A percentile compares a stretch with the other conserved stretches of the same genome.
phyloP scores from a whole-genome alignment of 1,140 invertebrate genomes.

The Liolophura sinensis region DNA sequence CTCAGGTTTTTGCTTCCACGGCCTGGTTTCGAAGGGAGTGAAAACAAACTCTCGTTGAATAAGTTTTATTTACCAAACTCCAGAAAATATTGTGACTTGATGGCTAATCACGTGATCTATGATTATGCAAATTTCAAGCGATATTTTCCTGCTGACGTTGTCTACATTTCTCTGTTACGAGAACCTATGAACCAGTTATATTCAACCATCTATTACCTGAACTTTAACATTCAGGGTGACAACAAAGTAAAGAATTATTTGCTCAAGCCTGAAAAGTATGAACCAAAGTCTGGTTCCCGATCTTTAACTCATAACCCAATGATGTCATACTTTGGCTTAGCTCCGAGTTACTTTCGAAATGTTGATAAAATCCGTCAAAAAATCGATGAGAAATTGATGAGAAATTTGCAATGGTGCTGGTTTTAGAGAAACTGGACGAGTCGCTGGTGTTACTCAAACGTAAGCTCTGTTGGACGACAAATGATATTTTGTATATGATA shows the following conservation, averaged over 20 bases:
- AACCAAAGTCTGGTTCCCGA: slow-evolving; percentile 3
- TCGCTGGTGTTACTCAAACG: slow-evolving; percentile 43
- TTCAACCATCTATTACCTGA: slow-evolving; percentile 37
- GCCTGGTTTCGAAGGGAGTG: too few species aligned
- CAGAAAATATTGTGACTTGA: slow-evolving; percentile 2
- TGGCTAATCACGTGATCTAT: slow-evolving; percentile 38
- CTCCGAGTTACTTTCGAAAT: slow-evolving; percentile 18
- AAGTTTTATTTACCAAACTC: too few species aligned
- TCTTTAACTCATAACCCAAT: slow-evolving; percentile 37
- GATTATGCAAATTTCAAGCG: slow-evolving; percentile 22
- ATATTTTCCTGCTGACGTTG: slow-evolving; percentile 36
- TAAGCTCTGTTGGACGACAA: slow-evolving; percentile 41
- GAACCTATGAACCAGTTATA: slow-evolving; percentile 42
- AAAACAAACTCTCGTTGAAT: too few species aligned
- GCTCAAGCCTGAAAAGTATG: slow-evolving; percentile 9
- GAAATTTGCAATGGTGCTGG: slow-evolving; percentile 41
- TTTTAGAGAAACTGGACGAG: slow-evolving; percentile 49
- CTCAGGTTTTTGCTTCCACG: too few species aligned
- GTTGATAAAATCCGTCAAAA: slow-evolving; percentile 18
- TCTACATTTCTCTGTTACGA: slow-evolving; percentile 37
- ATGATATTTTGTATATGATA: slow-evolving; percentile 48
- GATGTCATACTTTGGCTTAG: slow-evolving; percentile 40
- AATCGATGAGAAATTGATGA: slow-evolving; percentile 30
- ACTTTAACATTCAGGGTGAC: slow-evolving; percentile 4
- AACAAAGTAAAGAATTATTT: neutral